These are phyloP conservation scores for Aethina tumida DNA, from an alignment of 1,140 invertebrate genomes.

Conservation along the genomic window DNA sequence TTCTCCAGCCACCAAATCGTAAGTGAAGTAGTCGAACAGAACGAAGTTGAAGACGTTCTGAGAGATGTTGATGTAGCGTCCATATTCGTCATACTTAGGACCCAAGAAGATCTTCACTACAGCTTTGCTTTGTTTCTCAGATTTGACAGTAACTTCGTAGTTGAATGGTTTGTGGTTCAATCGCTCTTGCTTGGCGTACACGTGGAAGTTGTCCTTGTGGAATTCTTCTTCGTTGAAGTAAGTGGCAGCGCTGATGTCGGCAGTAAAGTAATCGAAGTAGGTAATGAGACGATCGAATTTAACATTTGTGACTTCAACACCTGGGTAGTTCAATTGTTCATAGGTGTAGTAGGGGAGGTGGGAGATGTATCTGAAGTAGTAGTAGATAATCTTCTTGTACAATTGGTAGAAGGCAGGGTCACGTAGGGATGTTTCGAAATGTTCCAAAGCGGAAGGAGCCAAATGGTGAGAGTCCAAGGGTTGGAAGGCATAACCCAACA, in stretches of 20 bases:
- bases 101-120: constrained; percentile 55
- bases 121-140: constrained; percentile 42
- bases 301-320: constrained; percentile 52
- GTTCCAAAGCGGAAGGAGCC: constrained; percentile 33
- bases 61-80: constrained; percentile 40
- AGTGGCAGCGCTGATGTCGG: constrained; percentile 56
- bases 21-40: constrained; percentile 56
- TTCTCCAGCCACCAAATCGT: constrained; percentile 50
- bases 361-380: constrained; percentile 32
- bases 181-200: constrained; percentile 35
- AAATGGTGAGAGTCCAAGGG: constrained; percentile 18
- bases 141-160: constrained; percentile 46
- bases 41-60: constrained; percentile 50
- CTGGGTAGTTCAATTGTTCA: constrained; percentile 45
- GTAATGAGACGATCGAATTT: constrained; percentile 47
- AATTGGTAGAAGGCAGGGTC: constrained; percentile 57
- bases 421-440: constrained; percentile 47
- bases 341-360: constrained; percentile 44
- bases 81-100: constrained; percentile 52
- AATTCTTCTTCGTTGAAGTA: constrained; percentile 23
- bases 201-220: constrained; percentile 23
- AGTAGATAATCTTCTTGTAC: constrained; percentile 42
- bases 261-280: constrained; percentile 58
- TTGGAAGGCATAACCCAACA: constrained; percentile 34
- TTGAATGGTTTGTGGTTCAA: constrained; percentile 53